Evolutionary conservation across 2,888 invertebrate genomes (phyloP).

Genomic region (Matsumyia berberina): DNA sequence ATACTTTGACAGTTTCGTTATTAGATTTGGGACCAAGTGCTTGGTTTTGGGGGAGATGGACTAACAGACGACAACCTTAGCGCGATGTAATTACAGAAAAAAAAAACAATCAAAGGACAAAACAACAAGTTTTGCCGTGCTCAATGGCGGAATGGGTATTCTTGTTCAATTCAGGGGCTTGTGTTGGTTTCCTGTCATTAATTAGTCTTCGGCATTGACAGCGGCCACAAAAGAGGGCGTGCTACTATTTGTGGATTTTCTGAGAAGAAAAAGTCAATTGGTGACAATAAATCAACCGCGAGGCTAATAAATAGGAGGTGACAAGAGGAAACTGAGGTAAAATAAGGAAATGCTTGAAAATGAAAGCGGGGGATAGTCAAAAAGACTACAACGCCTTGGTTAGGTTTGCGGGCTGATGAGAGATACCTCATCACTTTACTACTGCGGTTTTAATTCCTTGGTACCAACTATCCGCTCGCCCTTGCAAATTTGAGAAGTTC

Average conservation of each 20-base stretch:
- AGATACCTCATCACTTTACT: no score
- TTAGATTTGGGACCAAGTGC: conserved; percentile 53
- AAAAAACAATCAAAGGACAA: conserved; percentile 33
- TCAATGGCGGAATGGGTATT: conserved; percentile 23
- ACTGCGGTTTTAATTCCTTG: no score
- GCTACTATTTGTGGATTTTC: background rate
- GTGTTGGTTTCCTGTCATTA: conserved; percentile 49
- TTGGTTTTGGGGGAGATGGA: background rate
- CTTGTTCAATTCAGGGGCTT: conserved; percentile 13
- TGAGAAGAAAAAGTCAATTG: conserved; percentile 5
- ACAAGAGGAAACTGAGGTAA: no score
- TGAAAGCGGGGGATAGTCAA: no score
- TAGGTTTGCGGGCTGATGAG: no score
- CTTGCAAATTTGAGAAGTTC: no score
- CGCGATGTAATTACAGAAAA: conserved; percentile 57
- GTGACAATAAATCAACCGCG: conserved; percentile 34
- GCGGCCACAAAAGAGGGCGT: background rate
- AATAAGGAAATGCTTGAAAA: no score
- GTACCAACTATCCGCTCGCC: no score
- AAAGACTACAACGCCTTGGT: no score
- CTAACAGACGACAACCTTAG: conserved; percentile 38
- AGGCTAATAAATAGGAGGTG: conserved; percentile 20
- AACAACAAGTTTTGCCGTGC: conserved; percentile 26
- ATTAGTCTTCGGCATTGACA: conserved; percentile 51
- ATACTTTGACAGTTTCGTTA: conserved; percentile 71